Evolutionary conservation across 2,888 invertebrate genomes (phyloP).

Genomic region (Chromoteleia sp.): DNA sequence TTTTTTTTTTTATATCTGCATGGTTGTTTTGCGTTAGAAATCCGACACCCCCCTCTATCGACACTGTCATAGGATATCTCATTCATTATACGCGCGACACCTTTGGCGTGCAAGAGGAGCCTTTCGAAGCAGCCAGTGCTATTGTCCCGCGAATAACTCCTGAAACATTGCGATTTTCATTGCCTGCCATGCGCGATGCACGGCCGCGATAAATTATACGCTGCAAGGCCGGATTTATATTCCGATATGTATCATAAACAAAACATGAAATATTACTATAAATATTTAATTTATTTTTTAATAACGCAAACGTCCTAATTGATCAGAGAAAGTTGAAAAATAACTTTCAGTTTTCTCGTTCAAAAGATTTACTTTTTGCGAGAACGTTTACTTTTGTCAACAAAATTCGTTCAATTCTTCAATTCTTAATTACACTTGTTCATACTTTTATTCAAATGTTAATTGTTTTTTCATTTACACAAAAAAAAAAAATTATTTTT

Average conservation of each 20-base stretch:
- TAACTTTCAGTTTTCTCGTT: too few relatives aligned
- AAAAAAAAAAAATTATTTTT: too few relatives aligned
- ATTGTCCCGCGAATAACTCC: constrained; percentile 71
- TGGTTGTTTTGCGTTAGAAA: constrained; percentile 75
- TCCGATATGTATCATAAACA: constrained; percentile 43
- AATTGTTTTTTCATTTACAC: too few relatives aligned
- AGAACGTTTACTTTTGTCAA: too few relatives aligned
- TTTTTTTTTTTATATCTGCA: too few relatives aligned
- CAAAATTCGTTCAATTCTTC: too few relatives aligned
- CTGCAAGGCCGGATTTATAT: constrained; percentile 49
- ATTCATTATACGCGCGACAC: constrained; percentile 77
- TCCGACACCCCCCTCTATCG: constrained; percentile 75
- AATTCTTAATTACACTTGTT: too few relatives aligned
- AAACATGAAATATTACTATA: constrained; percentile 26
- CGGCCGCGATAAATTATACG: constrained; percentile 65
- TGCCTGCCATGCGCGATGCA: constrained; percentile 62
- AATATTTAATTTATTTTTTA: too few relatives aligned
- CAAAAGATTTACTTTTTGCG: too few relatives aligned
- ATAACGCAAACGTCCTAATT: too few relatives aligned
- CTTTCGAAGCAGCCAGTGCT: constrained; percentile 68
- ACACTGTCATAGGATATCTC: constrained; percentile 76
- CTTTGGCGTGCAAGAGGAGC: constrained; percentile 73
- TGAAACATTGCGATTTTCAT: constrained; percentile 71
- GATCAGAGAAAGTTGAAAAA: too few relatives aligned
- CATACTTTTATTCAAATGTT: too few relatives aligned